Conservation (phyloP, 2,797 vertebrate species). For the Microchirus variegatus region DNA sequence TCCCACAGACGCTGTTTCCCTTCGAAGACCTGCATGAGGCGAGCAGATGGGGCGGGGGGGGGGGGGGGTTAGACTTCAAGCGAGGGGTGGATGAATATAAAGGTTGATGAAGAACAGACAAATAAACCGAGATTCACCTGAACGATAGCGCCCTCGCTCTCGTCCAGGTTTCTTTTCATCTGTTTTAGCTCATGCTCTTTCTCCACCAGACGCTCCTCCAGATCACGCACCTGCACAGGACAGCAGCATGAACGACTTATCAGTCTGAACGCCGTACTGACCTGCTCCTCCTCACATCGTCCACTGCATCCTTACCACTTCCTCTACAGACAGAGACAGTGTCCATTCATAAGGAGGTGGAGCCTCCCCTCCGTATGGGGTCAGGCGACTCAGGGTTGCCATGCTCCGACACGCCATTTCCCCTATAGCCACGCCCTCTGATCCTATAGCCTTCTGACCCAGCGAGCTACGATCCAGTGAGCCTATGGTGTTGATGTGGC, state of each 20-base stretch:
- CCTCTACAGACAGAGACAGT: conserved; percentile 89
- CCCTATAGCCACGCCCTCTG: conserved; percentile 72
- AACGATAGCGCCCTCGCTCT: conserved; percentile 90
- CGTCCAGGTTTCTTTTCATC: conserved; percentile 91
- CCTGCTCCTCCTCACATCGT: background rate
- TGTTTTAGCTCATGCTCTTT: conserved; percentile 91
- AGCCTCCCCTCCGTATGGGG: conserved; percentile 85
- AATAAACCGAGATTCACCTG: conserved; percentile 82
- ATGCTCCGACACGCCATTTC: conserved; percentile 88
- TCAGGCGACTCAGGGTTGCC: conserved; percentile 87
- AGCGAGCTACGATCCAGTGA: conserved; percentile 87
- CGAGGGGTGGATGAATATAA: background rate
- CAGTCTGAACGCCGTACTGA: conserved; percentile 5
- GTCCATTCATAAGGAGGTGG: conserved; percentile 92
- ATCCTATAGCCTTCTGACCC: conserved; percentile 68
- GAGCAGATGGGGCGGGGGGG: conserved; percentile 10
- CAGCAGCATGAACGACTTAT: conserved; percentile 5
- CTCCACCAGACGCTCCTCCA: conserved; percentile 90
- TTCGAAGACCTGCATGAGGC: conserved; percentile 86
- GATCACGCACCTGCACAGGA: conserved; percentile 80
- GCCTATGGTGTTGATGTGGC: conserved; percentile 95
- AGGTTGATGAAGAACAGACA: background rate
- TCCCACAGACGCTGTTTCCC: conserved; percentile 96
- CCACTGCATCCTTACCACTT: conserved; percentile 77
- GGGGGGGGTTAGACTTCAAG: conserved; percentile 20